Percentiles rank a stretch among this genome's conserved stretches.
Evolutionary conservation across 2,888 invertebrate genomes (phyloP).

Genomic region (Lycaena phlaeas): DNA sequence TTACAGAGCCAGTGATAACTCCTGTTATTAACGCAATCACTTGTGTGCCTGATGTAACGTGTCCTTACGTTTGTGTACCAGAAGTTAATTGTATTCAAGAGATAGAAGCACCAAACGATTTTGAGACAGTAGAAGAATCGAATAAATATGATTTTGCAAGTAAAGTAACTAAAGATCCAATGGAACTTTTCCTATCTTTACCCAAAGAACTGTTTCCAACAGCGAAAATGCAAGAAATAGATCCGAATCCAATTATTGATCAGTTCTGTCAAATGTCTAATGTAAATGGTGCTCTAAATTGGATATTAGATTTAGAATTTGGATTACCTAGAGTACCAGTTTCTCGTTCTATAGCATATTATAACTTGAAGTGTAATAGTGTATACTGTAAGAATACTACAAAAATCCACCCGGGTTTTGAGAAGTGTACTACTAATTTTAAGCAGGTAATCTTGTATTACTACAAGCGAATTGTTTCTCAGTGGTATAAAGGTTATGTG

Average conservation of each 20-base stretch:
- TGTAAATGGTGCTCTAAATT: conserved; percentile 29
- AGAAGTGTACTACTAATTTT: conserved; percentile 37
- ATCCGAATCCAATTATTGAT: conserved; percentile 49
- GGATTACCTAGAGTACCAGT: conserved; percentile 35
- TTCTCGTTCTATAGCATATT: conserved; percentile 37
- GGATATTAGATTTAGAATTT: conserved; percentile 51
- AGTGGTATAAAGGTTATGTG: conserved; percentile 45
- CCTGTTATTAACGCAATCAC: conserved; percentile 15
- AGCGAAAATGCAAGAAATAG: conserved; percentile 33
- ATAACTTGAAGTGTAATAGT: conserved; percentile 41
- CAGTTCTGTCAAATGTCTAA: conserved; percentile 38
- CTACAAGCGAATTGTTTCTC: conserved; percentile 41
- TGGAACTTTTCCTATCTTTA: conserved; percentile 34
- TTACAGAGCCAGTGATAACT: conserved; percentile 14
- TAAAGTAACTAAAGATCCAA: conserved; percentile 19
- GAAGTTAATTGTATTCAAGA: conserved; percentile 7
- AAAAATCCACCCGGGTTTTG: conserved; percentile 46
- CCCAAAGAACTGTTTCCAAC: conserved; percentile 42
- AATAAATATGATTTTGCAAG: background rate
- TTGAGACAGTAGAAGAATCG: conserved; percentile 10
- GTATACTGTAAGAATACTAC: conserved; percentile 42
- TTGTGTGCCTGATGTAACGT: conserved; percentile 8
- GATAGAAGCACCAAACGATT: conserved; percentile 1
- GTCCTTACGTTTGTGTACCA: conserved; percentile 7
- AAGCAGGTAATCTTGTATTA: conserved; percentile 38